Conservation (phyloP, 2,888 invertebrate species). For the Atherix ibis region DNA sequence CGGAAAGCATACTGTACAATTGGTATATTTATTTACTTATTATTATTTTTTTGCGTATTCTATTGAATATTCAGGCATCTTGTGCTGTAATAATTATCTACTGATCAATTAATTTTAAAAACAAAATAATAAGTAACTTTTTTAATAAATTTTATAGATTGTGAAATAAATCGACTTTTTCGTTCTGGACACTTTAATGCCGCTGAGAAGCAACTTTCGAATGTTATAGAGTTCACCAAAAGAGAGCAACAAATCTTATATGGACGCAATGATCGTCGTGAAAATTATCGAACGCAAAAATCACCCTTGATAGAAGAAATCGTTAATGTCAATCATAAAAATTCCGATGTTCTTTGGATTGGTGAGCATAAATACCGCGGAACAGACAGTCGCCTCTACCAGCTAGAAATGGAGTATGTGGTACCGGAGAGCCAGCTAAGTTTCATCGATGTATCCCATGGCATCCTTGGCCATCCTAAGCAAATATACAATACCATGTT, state of each 20-base stretch:
- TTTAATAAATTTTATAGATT: constrained; percentile 15
- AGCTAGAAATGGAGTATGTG: constrained; percentile 25
- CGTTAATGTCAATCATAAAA: constrained; percentile 15
- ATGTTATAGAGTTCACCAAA: constrained; percentile 16
- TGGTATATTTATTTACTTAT: too few relatives aligned
- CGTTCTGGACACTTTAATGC: constrained; percentile 26
- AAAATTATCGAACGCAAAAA: constrained; percentile 24
- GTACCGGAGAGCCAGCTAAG: constrained; percentile 23
- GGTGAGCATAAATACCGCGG: constrained; percentile 28
- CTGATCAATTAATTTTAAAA: background rate
- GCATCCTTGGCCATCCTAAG: constrained; percentile 27
- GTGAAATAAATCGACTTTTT: constrained; percentile 27
- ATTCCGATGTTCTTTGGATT: constrained; percentile 27
- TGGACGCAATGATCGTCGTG: constrained; percentile 20
- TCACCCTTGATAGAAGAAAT: constrained; percentile 28
- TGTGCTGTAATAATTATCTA: constrained; percentile 16
- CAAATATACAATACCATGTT: constrained; percentile 23
- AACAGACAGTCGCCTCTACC: constrained; percentile 21
- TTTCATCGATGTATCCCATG: constrained; percentile 24
- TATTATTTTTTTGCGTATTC: too few relatives aligned
- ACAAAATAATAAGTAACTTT: background rate
- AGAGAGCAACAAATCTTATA: constrained; percentile 22
- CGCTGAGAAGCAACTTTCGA: constrained; percentile 11
- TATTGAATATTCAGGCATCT: too few relatives aligned
- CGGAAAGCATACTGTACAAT: constrained; percentile 23